These are phyloP conservation scores for Drosophila algonquin DNA, from an alignment of 2,888 invertebrate species.

Conservation along the genomic window DNA sequence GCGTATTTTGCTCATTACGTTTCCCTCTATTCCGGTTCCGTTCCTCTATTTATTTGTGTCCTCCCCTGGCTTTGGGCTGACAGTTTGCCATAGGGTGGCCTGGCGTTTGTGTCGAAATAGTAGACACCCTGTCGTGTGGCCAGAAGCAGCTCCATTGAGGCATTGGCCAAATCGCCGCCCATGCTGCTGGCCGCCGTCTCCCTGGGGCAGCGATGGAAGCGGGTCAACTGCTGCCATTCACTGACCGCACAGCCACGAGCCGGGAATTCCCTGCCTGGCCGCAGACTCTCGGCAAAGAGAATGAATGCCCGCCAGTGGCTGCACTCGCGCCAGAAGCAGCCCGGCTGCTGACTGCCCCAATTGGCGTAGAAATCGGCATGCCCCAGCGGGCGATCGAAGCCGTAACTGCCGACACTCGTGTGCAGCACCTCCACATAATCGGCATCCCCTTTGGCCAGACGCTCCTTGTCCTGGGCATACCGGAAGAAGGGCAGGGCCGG, in stretches of 20 bases:
- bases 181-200: slow-evolving; percentile 54
- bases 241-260: slow-evolving; percentile 67
- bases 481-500: slow-evolving; percentile 85
- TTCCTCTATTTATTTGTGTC: slow-evolving; percentile 30
- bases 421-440: slow-evolving; percentile 90
- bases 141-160: slow-evolving; percentile 54
- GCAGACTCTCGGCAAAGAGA: slow-evolving; percentile 72
- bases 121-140: slow-evolving; percentile 72
- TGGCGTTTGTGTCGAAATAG: slow-evolving; percentile 74
- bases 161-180: slow-evolving; percentile 70
- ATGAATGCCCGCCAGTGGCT: slow-evolving; percentile 81
- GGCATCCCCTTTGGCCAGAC: slow-evolving; percentile 87
- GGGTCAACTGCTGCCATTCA: slow-evolving; percentile 73
- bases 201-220: slow-evolving; percentile 63
- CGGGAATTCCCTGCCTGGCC: slow-evolving; percentile 42
- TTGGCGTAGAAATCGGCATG: slow-evolving; percentile 87
- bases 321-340: slow-evolving; percentile 84
- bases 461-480: slow-evolving; percentile 70
- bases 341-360: slow-evolving; percentile 86
- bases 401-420: slow-evolving; percentile 85
- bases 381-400: slow-evolving; percentile 84
- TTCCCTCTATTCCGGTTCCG: slow-evolving; percentile 13
- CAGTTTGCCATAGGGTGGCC: slow-evolving; percentile 61
- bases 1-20: slow-evolving; percentile 51
- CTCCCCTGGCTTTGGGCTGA: slow-evolving; percentile 1